Evolutionary conservation across 2,888 invertebrate species (phyloP), one percentile per base, ranked within the genome.

Genomic region (Dynastes tityus): DNA sequence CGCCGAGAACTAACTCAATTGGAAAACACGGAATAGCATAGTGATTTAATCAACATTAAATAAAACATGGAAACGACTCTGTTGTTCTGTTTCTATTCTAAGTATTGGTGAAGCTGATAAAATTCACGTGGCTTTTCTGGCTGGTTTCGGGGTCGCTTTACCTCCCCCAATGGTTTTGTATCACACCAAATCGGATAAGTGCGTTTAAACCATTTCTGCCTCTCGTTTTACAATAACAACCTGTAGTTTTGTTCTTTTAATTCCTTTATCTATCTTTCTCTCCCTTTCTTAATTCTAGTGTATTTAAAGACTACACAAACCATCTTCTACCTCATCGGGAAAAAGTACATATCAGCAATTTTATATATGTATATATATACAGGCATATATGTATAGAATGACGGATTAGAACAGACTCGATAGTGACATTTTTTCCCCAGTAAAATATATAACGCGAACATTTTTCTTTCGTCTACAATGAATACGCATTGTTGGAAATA

Each of bases 31-130:
- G 74, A 82, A 77, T 82, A 84, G 80, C 80, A 81, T 80, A 82
- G 80, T 81, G 81, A 83, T 82, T 83, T 83, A 84, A 84, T 84
- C 83, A 83, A 82, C 82, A 81, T 81, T 82, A 82, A 81, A 84
- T 84, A 83, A 83, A 84, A 84, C 83, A 84, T 82, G 82, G 81
- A 83, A 83, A 82, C 83, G 82, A 80, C 80, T 81, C 11, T 27
- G 29, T 22, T 51, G 82, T 1, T 77, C 78, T 79, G 80, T 79
- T 80, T 79, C 80, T 80, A 77, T 78, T 76, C 76, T 75, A 78
- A 79, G 81, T 82, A 82, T 83, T 74, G 82, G 81, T 79, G 80
- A 81, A 83, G 81, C 82, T 80, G 81, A 81, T 82, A 83, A 84
- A 84, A 84, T 84, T 80, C 82, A 81, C 81, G 77, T 81, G 81